Base-by-base conservation (phyloP, 1,140 invertebrate species). In the Whitmania pigra region DNA sequence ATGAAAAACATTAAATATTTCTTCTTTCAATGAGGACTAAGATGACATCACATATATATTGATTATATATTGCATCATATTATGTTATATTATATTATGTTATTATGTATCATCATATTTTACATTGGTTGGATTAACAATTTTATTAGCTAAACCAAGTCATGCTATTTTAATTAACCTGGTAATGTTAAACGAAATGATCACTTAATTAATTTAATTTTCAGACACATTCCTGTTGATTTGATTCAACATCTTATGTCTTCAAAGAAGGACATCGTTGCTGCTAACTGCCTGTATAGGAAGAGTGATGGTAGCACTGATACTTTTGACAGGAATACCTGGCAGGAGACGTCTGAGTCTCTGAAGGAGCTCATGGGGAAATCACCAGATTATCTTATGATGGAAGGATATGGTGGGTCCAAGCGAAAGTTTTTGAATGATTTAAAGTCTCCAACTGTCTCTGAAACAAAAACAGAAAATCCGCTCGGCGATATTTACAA, bases 301-400 rank as follows among this genome's bases (percentile, higher is more conserved):
- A 70, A 72, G 20, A 20, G 69, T 53, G 69, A 75, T 20, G 75
- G 75, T 18, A 63, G 71, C 9, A 74, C 73, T 15, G 66, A 76
- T 40, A 74, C 77, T 15, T 81, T 77, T 74, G 80, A 81, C 71
- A 77, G 77, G 71, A 81, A 81, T 72, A 78, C 79, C 11, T 81
- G 80, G 79, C 75, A 78, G 27, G 80, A 81, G 71, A 81, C 79
- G 1, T 54, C 67, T 0, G n/a, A 67, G 18, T 81, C 80, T 7
- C 22, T 77, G 31, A 18, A 36, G 27, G 57, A 66, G 72, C 22
- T 74, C 73, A n/a, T 77, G 77, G 25, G 74, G 73, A 36, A 68
- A 74, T 17, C 78, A 78, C 36, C 74, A 73, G 40, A 70, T 31
- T 74, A 75, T 17, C 70, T 80, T 9, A 73, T 81, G 49, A 66